Evolutionary conservation across 2,113 vertebrate species (phyloP), one percentile per base, ranked within the genome.

Genomic region (Gobio gobio): DNA sequence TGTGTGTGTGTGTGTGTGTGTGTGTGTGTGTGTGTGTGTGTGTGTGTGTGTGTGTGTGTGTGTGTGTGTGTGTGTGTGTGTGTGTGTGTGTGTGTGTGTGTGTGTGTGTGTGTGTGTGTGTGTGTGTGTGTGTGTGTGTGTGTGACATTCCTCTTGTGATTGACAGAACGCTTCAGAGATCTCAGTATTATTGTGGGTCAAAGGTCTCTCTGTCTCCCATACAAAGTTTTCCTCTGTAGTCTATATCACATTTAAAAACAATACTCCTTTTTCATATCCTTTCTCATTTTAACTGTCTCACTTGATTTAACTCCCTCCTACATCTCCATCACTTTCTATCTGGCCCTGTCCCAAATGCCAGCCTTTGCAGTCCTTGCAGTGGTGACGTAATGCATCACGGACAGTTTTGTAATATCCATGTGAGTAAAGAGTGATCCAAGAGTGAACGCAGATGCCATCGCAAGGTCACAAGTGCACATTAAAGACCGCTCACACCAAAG

Each of bases 61-160:
- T 86, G 74, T 47, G 24, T 51, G 66, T 64, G 61, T 36, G 36
- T 16, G 20, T 87, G 64, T 87, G 74, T 47, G 24, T 63, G 66
- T 64, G 63, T 36, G 36, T 16, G 20, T 87, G 64, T 87, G 75
- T 14, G 24, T 63, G 66, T 56, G 63, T 36, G 36, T 16, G 20
- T 87, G 64, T 87, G 75, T 82, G 56, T 63, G 72, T 82, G 26
- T 75, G 68, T 51, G 4, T 29, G 49, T 78, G 80, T 78, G 47
- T 78, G 54, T 64, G 18, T 64, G 29, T 64, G 78, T 56, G 49
- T 29, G 24, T 43, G 66, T 45, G 63, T 24, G 33, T 7, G 20
- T 87, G 64, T 86, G 74, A 84, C 82, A 90, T 91, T 91, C 89
- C 85, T 75, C 14, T 56, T 77, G 88, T 85, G 74, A 83, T 83